These are phyloP conservation scores for Barypeithes pellucidus DNA, from an alignment of 2,888 invertebrate species.

Conservation along the genomic window DNA sequence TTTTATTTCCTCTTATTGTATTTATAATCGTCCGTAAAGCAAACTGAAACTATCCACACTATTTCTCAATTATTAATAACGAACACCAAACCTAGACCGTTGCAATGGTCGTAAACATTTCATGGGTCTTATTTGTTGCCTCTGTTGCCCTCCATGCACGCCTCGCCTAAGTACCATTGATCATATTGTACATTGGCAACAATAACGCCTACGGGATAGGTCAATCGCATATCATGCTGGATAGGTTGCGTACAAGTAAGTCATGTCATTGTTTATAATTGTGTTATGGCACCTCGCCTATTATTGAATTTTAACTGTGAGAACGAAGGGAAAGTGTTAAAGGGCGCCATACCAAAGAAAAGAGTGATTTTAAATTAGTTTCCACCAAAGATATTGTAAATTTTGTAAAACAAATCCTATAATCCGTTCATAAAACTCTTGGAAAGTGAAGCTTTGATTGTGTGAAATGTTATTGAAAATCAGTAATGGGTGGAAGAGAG, in stretches of 20 bases:
- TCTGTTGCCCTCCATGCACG: slow-evolving; percentile 51
- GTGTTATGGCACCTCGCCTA: slow-evolving; percentile 24
- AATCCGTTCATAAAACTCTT: too few relatives aligned
- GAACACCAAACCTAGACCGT: slow-evolving; percentile 42
- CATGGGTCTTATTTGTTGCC: slow-evolving; percentile 51
- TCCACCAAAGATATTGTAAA: too few relatives aligned
- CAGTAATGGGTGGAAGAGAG: too few relatives aligned
- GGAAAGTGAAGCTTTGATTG: too few relatives aligned
- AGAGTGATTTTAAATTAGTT: too few relatives aligned
- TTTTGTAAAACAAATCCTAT: too few relatives aligned
- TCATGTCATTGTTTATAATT: slow-evolving; percentile 42
- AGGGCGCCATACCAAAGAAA: too few relatives aligned
- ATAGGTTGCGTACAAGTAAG: slow-evolving; percentile 43
- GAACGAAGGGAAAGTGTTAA: too few relatives aligned
- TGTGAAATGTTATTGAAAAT: too few relatives aligned
- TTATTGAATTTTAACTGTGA: not conserved
- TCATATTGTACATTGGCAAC: slow-evolving; percentile 44
- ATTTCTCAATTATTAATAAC: slow-evolving; percentile 47
- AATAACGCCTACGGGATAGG: slow-evolving; percentile 48
- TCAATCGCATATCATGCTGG: slow-evolving; percentile 42
- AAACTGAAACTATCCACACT: slow-evolving; percentile 31
- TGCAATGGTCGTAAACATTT: slow-evolving; percentile 43
- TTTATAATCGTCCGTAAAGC: slow-evolving; percentile 21
- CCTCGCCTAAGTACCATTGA: slow-evolving; percentile 48
- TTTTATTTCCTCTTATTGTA: not conserved